A percentile compares a stretch with the other conserved stretches of the same genome.
phyloP scores from a whole-genome alignment of 1,140 invertebrate genomes.

The Leucophenga varia region DNA sequence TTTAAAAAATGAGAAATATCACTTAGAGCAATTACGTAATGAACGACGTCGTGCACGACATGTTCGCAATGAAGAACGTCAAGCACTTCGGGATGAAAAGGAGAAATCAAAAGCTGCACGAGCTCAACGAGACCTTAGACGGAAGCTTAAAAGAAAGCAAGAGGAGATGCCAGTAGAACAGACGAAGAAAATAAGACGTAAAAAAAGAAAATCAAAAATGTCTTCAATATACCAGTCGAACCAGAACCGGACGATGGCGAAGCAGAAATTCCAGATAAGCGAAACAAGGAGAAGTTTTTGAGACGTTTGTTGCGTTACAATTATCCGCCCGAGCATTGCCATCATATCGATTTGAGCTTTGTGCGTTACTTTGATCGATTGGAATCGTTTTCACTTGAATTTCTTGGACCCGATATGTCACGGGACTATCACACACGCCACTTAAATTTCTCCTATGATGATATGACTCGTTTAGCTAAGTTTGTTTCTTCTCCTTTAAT shows the following conservation, averaged over 20 bases:
- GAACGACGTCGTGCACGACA: slow-evolving; percentile 7
- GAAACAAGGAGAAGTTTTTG: slow-evolving; percentile 27
- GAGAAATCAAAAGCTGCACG: slow-evolving; percentile 5
- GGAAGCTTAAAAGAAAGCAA: not conserved
- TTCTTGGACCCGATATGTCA: slow-evolving; percentile 27
- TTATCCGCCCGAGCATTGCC: slow-evolving; percentile 34
- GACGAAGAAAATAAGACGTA: slow-evolving; percentile 14
- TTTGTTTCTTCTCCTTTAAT: not conserved
- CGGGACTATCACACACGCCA: slow-evolving; percentile 33
- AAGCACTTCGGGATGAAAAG: slow-evolving; percentile 20
- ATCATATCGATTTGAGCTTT: slow-evolving; percentile 39
- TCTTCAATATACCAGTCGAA: slow-evolving; percentile 27
- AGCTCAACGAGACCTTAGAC: not conserved
- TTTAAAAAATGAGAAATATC: not conserved
- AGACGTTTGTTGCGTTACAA: slow-evolving; percentile 10
- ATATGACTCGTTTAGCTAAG: slow-evolving; percentile 27
- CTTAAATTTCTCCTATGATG: slow-evolving; percentile 32
- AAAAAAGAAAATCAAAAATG: not conserved
- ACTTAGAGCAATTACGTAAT: not conserved
- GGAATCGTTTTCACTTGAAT: slow-evolving; percentile 29
- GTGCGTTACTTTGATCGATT: slow-evolving; percentile 32
- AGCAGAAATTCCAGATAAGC: slow-evolving; percentile 20
- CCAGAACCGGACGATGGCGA: slow-evolving; percentile 31
- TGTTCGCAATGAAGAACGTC: slow-evolving; percentile 25
- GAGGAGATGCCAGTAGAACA: slow-evolving; percentile 8